Base-by-base conservation (phyloP, 2,888 invertebrate species). In the Himalopsyche tibetana region DNA sequence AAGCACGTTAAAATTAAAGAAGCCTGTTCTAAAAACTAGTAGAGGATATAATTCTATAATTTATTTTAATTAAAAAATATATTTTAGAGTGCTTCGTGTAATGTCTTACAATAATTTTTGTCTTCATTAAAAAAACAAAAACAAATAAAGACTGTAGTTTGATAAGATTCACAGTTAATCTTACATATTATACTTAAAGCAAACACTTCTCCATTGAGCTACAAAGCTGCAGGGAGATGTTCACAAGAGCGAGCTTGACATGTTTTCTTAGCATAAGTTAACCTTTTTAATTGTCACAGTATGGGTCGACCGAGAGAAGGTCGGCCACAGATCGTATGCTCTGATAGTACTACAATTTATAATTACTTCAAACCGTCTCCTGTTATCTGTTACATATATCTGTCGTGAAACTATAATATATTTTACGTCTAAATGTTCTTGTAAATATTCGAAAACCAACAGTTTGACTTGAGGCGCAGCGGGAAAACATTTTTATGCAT, bases 351-450 rank as follows among this genome's bases (percentile, higher is more conserved):
- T 80, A 88, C 88, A 88, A 88, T 88, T 88, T 88, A 88, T 88
- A 88, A 88, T 88, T 88, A 87, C 88, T 82, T 63, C 82, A 80
- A 85, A 82, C 85, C 83, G 87, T 83, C 83, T 81, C 56, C 82
- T 42, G 55, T 87, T 88, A 88, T 88, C 88, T 88, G 88, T 83
- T 88, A 88, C 88, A 88, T 88, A 88, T 88, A 88, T 88, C 88
- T 87, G 80, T 83, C 6, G 28, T 56, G 51, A 38, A 28, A 74
- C 86, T 81, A 87, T 85, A 88, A 88, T 87, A 88, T 88, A 88
- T 88, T 87, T 88, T 82, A 84, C 82, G 84, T 88, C 88, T 87
- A 85, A 88, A 86, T 87, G 88, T 85, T 85, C 88, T 82, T 86
- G 88, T 88, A 88, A 86, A 88, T 86, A 83, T 86, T 86, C 86